Conservation (phyloP, 2,797 vertebrate species). For the Bufotes viridis region DNA sequence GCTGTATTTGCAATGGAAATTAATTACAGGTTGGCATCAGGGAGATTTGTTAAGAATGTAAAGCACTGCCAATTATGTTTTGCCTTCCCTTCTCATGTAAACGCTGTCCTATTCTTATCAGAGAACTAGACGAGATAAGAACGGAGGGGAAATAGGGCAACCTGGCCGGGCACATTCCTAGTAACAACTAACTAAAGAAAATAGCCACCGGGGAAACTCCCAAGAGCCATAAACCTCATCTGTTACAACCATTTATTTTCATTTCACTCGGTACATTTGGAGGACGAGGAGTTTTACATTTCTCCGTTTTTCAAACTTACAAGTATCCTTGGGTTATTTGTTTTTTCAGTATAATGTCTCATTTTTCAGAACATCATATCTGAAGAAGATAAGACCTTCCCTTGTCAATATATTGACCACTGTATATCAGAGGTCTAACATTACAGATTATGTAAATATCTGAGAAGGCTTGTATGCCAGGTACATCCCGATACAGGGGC, state of each 20-base stretch:
- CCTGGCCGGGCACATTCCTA: slow-evolving; percentile 29
- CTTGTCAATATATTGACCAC: no score
- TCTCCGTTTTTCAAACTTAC: background rate
- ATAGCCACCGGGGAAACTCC: slow-evolving; percentile 14
- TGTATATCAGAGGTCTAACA: no score
- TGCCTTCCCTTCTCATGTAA: slow-evolving; percentile 24
- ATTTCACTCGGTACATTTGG: background rate
- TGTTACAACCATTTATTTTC: background rate
- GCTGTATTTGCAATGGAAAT: background rate
- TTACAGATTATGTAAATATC: no score
- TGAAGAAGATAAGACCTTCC: no score
- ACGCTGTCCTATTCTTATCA: slow-evolving; percentile 18
- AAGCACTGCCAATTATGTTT: slow-evolving; percentile 12
- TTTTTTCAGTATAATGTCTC: background rate
- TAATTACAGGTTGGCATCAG: slow-evolving; percentile 12
- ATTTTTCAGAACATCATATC: no score
- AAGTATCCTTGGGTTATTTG: background rate
- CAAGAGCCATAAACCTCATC: background rate
- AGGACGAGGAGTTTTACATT: background rate
- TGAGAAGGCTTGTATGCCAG: no score
- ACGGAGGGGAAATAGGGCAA: slow-evolving; percentile 4
- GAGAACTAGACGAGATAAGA: slow-evolving; percentile 27
- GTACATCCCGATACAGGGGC: no score
- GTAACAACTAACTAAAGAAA: background rate
- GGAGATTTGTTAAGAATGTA: slow-evolving; percentile 25